A percentile compares a stretch with the other conserved stretches of the same genome.
These are phyloP conservation scores for Rhyzopertha dominica DNA, from an alignment of 1,140 invertebrate genomes.

Conservation along the genomic window DNA sequence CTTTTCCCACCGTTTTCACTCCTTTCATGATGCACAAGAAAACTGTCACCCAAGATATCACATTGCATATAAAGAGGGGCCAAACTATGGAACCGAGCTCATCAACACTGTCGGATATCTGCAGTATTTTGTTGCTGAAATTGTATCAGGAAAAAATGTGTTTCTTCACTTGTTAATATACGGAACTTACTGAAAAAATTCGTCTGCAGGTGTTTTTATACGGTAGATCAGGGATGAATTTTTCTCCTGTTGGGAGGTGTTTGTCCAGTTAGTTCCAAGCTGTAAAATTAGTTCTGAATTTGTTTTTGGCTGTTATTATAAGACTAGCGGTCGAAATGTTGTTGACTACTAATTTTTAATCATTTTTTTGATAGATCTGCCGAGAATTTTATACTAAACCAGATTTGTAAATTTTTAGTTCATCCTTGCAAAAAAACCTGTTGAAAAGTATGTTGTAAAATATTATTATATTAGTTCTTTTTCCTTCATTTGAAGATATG, in stretches of 20 bases:
- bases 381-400: not conserved
- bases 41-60: slow-evolving; percentile 70
- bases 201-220: slow-evolving; percentile 67
- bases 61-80: slow-evolving; percentile 63
- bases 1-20: slow-evolving; percentile 70
- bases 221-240: not conserved
- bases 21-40: slow-evolving; percentile 78
- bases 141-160: slow-evolving; percentile 9
- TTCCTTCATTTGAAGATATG: no score
- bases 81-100: slow-evolving; percentile 67
- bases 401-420: slow-evolving; percentile 10
- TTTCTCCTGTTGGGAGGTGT: not conserved
- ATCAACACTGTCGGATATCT: slow-evolving; percentile 59
- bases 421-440: slow-evolving; percentile 6
- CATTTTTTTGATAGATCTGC: not conserved
- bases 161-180: slow-evolving; percentile 5
- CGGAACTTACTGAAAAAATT: slow-evolving; percentile 76
- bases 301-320: slow-evolving; percentile 1
- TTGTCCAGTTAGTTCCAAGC: not conserved
- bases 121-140: slow-evolving; percentile 62
- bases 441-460: slow-evolving; percentile 5
- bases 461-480: no score
- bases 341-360: not conserved
- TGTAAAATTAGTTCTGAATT: not conserved
- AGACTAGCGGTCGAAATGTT: not conserved